Conservation (phyloP, 2,888 invertebrate genomes). For the Odontocolon sp. region DNA sequence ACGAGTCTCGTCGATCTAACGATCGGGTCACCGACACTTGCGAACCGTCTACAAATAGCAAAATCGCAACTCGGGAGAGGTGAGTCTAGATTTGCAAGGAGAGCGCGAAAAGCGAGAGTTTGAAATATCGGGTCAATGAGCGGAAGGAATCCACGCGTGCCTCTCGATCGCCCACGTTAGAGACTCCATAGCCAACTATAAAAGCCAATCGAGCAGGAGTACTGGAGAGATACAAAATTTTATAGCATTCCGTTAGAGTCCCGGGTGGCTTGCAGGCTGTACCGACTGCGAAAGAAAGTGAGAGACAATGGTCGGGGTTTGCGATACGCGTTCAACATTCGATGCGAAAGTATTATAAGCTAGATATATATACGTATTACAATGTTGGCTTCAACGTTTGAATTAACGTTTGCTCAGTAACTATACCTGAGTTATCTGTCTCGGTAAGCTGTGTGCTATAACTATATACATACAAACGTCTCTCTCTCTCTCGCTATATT, state of each 20-base stretch:
- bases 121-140: slow-evolving; percentile 61
- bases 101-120: slow-evolving; percentile 47
- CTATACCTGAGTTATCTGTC: slow-evolving; percentile 50
- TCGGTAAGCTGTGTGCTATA: slow-evolving; percentile 12
- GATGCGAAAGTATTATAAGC: background rate
- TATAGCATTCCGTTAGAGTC: slow-evolving; percentile 54
- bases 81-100: too few relatives aligned
- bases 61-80: too few relatives aligned
- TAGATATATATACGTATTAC: background rate
- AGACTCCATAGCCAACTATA: slow-evolving; percentile 31
- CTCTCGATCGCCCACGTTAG: slow-evolving; percentile 55
- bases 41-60: too few relatives aligned
- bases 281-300: slow-evolving; percentile 26
- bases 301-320: slow-evolving; percentile 45
- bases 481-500: background rate
- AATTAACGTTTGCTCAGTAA: slow-evolving; percentile 21
- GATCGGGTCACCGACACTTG: background rate
- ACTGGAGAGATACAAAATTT: slow-evolving; percentile 32
- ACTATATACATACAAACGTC: background rate
- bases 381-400: slow-evolving; percentile 19
- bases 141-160: slow-evolving; percentile 59
- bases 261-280: slow-evolving; percentile 10
- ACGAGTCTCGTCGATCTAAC: too few relatives aligned
- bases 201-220: background rate
- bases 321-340: slow-evolving; percentile 23